phyloP scores from a whole-genome alignment of 1,140 invertebrate species.

The Theocolax elegans region DNA sequence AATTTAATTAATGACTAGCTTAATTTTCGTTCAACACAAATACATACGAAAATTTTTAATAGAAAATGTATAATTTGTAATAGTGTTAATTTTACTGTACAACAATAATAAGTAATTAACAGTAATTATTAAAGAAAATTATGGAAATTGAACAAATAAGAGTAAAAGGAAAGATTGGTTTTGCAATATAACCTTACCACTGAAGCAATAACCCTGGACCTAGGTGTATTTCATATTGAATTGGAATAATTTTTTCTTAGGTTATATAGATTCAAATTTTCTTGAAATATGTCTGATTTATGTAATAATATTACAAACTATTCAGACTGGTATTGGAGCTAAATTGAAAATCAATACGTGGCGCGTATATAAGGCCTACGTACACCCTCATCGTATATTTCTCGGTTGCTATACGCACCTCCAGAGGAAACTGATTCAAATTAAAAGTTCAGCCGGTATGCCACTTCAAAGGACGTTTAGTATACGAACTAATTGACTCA shows the following conservation, averaged over 20 bases:
- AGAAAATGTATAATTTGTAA: too few species aligned
- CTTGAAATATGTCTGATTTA: conserved; percentile 15
- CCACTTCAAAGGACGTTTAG: conserved; percentile 51
- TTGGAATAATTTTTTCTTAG: too few species aligned
- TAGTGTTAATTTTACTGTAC: too few species aligned
- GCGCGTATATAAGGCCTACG: not conserved
- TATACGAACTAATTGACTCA: conserved; percentile 58
- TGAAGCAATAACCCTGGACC: too few species aligned
- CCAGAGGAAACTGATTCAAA: conserved; percentile 43
- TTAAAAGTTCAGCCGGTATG: conserved; percentile 17
- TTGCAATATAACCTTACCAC: too few species aligned
- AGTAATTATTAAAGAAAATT: too few species aligned
- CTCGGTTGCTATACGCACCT: conserved; percentile 19
- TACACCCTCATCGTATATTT: not conserved
- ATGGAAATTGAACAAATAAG: too few species aligned
- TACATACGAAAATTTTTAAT: too few species aligned
- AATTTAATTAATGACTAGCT: not conserved
- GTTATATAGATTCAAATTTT: not conserved
- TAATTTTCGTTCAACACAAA: not conserved
- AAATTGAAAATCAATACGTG: conserved; percentile 42
- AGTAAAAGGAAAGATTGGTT: too few species aligned
- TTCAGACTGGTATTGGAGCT: conserved; percentile 4
- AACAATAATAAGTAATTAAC: too few species aligned
- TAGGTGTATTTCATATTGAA: too few species aligned
- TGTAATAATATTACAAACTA: conserved; percentile 30